Conservation (phyloP, 2,888 invertebrate genomes). For the Nomada fucata region DNA sequence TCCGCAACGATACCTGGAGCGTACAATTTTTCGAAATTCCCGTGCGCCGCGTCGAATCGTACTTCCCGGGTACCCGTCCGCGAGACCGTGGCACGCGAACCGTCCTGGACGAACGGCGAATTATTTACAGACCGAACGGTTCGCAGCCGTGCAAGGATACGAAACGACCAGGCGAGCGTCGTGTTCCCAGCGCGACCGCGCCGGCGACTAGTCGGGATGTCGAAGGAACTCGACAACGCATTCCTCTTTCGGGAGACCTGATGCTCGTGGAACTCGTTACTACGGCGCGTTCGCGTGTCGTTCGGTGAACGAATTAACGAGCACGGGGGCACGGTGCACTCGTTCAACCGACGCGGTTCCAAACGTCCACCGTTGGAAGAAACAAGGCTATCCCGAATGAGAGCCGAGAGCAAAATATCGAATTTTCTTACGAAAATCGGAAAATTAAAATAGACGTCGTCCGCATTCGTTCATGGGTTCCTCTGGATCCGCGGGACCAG, state of each 20-base stretch:
- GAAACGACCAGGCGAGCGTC: neutral
- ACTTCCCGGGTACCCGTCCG: neutral
- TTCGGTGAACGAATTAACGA: neutral
- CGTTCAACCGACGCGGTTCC: conserved; percentile 12
- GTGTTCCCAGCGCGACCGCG: conserved; percentile 3
- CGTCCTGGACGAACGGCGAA: neutral
- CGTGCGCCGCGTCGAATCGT: neutral
- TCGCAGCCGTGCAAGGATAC: neutral
- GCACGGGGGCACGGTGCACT: neutral
- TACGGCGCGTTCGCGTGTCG: conserved; percentile 19
- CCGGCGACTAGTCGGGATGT: conserved; percentile 2
- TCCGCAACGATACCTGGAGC: neutral
- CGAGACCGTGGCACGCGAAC: neutral
- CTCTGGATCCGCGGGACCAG: neutral
- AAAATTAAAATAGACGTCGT: neutral
- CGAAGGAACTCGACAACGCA: conserved; percentile 40
- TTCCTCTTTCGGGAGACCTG: conserved; percentile 17
- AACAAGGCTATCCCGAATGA: neutral
- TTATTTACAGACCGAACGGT: conserved; percentile 25
- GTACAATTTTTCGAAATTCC: conserved; percentile 10
- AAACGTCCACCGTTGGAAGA: neutral
- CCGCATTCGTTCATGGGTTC: neutral
- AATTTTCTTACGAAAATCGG: neutral
- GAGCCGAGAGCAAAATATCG: too few species aligned
- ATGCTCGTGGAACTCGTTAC: conserved; percentile 49